Evolutionary conservation across 2,113 vertebrate genomes (phyloP).

Genomic region (Hepsetus odoe): DNA sequence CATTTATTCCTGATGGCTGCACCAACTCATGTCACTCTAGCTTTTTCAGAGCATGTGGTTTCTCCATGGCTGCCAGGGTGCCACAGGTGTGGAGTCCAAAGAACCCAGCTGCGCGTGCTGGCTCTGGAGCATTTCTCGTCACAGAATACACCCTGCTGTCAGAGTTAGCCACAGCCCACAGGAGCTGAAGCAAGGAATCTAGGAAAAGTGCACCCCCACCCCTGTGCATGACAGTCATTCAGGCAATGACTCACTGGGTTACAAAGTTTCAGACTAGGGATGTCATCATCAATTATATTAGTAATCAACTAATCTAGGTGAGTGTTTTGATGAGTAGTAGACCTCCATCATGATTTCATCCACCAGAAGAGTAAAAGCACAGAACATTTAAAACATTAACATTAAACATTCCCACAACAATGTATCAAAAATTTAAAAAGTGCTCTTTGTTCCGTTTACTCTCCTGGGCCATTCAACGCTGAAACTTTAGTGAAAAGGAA

Average conservation of each 20-base stretch:
- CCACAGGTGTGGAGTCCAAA: slow-evolving; percentile 70
- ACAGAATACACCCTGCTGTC: slow-evolving; percentile 63
- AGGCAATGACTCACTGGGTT: background rate
- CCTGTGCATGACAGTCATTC: background rate
- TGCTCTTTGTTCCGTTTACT: no score
- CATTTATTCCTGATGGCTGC: slow-evolving; percentile 46
- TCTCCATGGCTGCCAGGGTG: slow-evolving; percentile 57
- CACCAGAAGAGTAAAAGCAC: no score
- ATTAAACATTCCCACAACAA: no score
- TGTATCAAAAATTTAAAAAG: no score
- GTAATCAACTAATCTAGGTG: background rate
- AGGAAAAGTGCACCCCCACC: slow-evolving; percentile 15
- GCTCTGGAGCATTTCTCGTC: slow-evolving; percentile 67
- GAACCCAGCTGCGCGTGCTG: slow-evolving; percentile 73
- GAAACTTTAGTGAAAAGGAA: no score
- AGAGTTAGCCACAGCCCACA: slow-evolving; percentile 73
- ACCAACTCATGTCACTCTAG: slow-evolving; percentile 11
- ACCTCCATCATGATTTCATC: no score
- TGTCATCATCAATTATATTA: background rate
- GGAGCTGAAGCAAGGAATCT: slow-evolving; percentile 63
- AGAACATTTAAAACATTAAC: no score
- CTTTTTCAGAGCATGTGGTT: slow-evolving; percentile 38
- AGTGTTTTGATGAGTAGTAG: background rate
- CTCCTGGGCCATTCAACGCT: no score
- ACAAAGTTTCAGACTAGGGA: background rate